Evolutionary conservation across 2,113 vertebrate genomes (phyloP).

Genomic region (Silurus glanis): DNA sequence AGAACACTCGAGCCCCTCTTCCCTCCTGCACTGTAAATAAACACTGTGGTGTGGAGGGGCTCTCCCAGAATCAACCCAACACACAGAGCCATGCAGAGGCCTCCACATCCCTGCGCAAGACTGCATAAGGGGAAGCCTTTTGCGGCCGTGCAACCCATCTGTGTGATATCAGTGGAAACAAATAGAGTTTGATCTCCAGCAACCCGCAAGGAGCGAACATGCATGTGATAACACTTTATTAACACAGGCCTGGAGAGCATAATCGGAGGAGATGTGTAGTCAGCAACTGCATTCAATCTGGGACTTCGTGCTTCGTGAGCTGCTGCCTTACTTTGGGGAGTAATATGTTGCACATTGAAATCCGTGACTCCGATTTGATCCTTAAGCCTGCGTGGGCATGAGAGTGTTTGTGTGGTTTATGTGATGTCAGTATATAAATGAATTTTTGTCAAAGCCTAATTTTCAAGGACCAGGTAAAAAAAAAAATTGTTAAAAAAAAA

Average conservation of each 20-base stretch:
- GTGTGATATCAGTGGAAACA: conserved; percentile 39
- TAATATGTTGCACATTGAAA: conserved; percentile 37
- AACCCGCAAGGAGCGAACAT: conserved; percentile 25
- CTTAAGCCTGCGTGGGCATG: conserved; percentile 10
- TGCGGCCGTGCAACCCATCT: conserved; percentile 12
- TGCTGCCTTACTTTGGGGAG: conserved; percentile 21
- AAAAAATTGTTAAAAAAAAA: too few species aligned
- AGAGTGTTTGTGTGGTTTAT: conserved; percentile 7
- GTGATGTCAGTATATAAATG: conserved; percentile 7
- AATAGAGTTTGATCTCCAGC: conserved; percentile 45
- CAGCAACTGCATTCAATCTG: conserved; percentile 40
- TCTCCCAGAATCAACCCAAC: conserved; percentile 45
- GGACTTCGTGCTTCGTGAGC: conserved; percentile 9
- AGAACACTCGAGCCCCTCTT: conserved; percentile 57
- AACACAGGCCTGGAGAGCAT: conserved; percentile 37
- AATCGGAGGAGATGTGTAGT: conserved; percentile 9
- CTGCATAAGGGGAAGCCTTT: conserved; percentile 13
- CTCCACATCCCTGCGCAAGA: not conserved
- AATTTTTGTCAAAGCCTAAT: not conserved
- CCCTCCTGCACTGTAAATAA: conserved; percentile 62
- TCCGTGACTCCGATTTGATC: conserved; percentile 6
- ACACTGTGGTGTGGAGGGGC: conserved; percentile 52
- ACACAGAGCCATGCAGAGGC: conserved; percentile 19
- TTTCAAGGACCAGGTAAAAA: not conserved
- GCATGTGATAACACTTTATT: conserved; percentile 46